Evolutionary conservation across 1,140 invertebrate genomes (phyloP).

Genomic region (Drosophila varians): DNA sequence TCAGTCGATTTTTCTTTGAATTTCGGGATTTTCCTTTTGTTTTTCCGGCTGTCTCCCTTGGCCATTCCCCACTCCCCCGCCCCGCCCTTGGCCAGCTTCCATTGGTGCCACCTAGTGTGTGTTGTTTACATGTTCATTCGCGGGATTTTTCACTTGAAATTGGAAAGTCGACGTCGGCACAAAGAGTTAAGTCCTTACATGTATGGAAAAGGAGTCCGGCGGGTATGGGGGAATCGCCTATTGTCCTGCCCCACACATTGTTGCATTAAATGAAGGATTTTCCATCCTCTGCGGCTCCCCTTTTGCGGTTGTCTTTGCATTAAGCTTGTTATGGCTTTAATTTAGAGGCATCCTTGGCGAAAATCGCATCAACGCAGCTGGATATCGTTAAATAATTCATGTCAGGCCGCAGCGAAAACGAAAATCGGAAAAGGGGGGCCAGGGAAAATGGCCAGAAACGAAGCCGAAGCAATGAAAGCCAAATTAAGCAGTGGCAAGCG

Average conservation of each 20-base stretch:
- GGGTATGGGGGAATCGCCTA: slow-evolving; percentile 40
- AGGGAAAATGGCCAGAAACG: slow-evolving; percentile 26
- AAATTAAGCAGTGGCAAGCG: slow-evolving; percentile 78
- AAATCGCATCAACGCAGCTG: slow-evolving; percentile 79
- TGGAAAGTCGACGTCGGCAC: slow-evolving; percentile 73
- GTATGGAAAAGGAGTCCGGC: not conserved
- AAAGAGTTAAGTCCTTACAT: slow-evolving; percentile 68
- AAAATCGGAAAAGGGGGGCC: slow-evolving; percentile 12
- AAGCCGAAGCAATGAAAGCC: slow-evolving; percentile 75
- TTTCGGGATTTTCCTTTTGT: slow-evolving; percentile 38
- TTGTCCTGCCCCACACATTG: slow-evolving; percentile 64
- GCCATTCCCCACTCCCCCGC: slow-evolving; percentile 9
- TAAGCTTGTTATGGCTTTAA: slow-evolving; percentile 78
- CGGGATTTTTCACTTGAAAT: slow-evolving; percentile 80
- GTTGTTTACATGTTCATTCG: slow-evolving; percentile 81
- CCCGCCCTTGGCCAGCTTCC: slow-evolving; percentile 16
- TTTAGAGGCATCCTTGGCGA: slow-evolving; percentile 62
- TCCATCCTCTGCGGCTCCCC: slow-evolving; percentile 1
- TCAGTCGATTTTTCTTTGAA: slow-evolving; percentile 45
- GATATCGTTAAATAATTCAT: slow-evolving; percentile 81
- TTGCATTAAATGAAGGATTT: slow-evolving; percentile 70
- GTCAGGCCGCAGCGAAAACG: slow-evolving; percentile 53
- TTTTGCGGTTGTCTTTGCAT: slow-evolving; percentile 62
- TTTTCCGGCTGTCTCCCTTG: slow-evolving; percentile 23
- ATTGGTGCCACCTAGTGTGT: slow-evolving; percentile 59